A percentile compares a stretch with the other conserved stretches of the same genome.
phyloP scores from a whole-genome alignment of 2,797 vertebrate species.

The Pogonophryne albipinna region DNA sequence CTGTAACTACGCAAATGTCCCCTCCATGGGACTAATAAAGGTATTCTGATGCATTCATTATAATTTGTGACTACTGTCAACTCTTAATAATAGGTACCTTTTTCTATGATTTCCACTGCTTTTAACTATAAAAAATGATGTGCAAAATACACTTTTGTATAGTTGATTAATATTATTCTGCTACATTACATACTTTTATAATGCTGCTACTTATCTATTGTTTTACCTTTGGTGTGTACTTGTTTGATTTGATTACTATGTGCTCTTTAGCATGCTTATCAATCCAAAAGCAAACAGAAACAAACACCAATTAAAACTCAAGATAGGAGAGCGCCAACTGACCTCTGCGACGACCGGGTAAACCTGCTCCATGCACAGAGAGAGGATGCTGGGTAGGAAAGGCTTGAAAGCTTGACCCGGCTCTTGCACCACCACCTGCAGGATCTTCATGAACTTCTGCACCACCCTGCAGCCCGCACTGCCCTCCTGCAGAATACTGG shows the following conservation, averaged over 20 bases:
- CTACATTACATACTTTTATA: too few species aligned
- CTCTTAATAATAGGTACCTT: neutral
- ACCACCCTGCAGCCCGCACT: constrained; percentile 96
- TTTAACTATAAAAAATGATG: too few species aligned
- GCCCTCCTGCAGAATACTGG: constrained; percentile 96
- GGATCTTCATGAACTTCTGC: constrained; percentile 96
- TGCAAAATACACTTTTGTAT: too few species aligned
- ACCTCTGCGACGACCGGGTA: constrained; percentile 98
- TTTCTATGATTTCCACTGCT: neutral
- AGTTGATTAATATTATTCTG: too few species aligned
- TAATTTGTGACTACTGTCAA: neutral
- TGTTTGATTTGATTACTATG: too few species aligned
- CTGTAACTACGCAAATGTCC: too few species aligned
- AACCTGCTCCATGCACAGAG: constrained; percentile 98
- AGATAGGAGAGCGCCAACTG: constrained; percentile 42
- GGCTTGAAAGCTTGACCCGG: constrained; percentile 98
- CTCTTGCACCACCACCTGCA: constrained; percentile 97
- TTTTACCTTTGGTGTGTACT: too few species aligned
- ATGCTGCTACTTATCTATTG: too few species aligned
- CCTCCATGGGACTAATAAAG: too few species aligned
- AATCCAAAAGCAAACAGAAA: neutral
- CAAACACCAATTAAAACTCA: neutral
- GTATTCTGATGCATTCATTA: too few species aligned
- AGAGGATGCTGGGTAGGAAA: constrained; percentile 95
- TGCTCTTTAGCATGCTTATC: neutral